Base-by-base conservation (phyloP, 2,888 invertebrate genomes). In the Ophion slaviceki region DNA sequence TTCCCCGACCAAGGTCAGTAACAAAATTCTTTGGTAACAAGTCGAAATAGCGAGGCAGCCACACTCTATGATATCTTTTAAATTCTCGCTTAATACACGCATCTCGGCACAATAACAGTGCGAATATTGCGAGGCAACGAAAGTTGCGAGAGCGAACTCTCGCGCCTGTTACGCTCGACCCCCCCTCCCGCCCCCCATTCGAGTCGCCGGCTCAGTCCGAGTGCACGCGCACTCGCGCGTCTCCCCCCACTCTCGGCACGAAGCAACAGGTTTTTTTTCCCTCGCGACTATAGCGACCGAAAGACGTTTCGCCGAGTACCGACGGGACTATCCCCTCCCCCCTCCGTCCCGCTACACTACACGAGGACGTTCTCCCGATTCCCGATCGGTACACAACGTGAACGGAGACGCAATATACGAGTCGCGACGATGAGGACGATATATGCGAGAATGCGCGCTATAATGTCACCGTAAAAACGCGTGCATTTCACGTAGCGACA, bases 181-280 rank as follows among this genome's bases (percentile, higher is more conserved):
- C 32, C 24, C 20, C 32, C 20, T 8, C 40, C 62, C 45, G 7
- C 14, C 61, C 47, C 36, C 61, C 45, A 17, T 8, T 47, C 32
- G 20, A 20, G 77, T 6, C 67, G 57, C 67, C 64, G 77, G 20
- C 24, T 17, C 45, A 70, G 78, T 66, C 24, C 24, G 80, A 81
- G 75, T 81, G 81, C 75, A 81, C 80, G 53, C 72, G 77, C 64
- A 32, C 77, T 59, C 80, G 53, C 72, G 67, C 47, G 28, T 59
- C 24, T 32, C 61, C 59, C 53, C 53, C 53, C 53, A 40, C 61
- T 28, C 17, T 7, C 76, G 68, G 74, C 40, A 10, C 61, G 68
- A 77, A 87, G 85, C 86, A 87, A 87, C 86, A 87, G 86, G 86
- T 85, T 85, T 80, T 79, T 77, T 75, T 62, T 67, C 64, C 74